Conservation (phyloP, 2,888 invertebrate species). For the Oscheius onirici region DNA sequence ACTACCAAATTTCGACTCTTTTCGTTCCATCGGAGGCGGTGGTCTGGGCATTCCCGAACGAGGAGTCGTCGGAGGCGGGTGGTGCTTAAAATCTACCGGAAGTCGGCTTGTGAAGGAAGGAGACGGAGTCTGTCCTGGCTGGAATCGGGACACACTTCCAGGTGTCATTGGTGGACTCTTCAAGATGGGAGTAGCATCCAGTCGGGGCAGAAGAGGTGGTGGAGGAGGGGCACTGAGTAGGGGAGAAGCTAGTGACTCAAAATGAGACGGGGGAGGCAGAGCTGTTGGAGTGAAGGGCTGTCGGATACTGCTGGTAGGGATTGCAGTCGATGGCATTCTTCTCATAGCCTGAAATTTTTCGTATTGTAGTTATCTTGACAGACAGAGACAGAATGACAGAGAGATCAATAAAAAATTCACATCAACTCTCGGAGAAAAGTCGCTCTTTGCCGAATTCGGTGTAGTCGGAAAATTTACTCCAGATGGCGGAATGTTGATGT, state of each 20-base stretch:
- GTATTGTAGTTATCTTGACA: no score
- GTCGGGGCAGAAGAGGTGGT: slow-evolving; percentile 23
- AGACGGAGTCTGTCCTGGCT: neutral
- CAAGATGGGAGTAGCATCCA: slow-evolving; percentile 4
- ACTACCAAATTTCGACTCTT: neutral
- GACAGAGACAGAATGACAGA: neutral
- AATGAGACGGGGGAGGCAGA: neutral
- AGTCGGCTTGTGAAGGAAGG: neutral
- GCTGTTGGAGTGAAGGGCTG: slow-evolving; percentile 9
- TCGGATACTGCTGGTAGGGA: neutral
- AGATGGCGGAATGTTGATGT: slow-evolving; percentile 12
- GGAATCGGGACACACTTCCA: neutral
- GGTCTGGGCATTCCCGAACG: neutral
- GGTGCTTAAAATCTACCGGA: neutral
- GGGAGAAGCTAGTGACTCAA: slow-evolving; percentile 18
- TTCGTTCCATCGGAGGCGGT: neutral
- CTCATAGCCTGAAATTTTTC: no score
- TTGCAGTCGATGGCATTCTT: neutral
- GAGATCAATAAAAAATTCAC: neutral
- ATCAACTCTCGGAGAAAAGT: slow-evolving; percentile 19
- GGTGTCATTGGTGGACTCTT: slow-evolving; percentile 32
- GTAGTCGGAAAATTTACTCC: slow-evolving; percentile 4
- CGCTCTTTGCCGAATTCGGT: slow-evolving; percentile 20
- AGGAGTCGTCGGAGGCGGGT: neutral
- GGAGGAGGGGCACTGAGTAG: slow-evolving; percentile 29